Base-by-base conservation (phyloP, 2,113 vertebrate species). In the Lichenostomus cassidix region DNA sequence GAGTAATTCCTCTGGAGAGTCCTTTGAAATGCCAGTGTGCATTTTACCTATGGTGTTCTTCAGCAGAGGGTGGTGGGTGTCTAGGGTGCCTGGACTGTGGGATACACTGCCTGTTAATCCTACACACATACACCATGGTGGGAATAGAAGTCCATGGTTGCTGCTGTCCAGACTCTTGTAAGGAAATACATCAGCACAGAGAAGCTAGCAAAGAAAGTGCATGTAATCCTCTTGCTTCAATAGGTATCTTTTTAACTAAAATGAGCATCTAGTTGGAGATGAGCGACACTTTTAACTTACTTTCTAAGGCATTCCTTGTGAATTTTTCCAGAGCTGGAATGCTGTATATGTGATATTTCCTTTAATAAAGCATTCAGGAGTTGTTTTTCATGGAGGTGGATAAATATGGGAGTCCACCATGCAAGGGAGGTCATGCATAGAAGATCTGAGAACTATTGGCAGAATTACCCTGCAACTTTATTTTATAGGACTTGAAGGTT, bases 21-120 rank as follows among this genome's bases (percentile, higher is more conserved):
- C 42, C 50, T 92, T 85, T 75, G 60, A 79, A 79, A 52, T 46
- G 7, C 12, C 69, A 46, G 25, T 7, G 13, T 62, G 37, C 81
- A 12, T 67, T 78, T 74, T 50, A n/a, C 42, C 25, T 24, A 6
- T 24, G 7, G 18, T 10, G 13, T 65, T 12, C 23, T 58, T 65
- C 33, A 83, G 63, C 60, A 77, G 25, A 1, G 4, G 5, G 6
- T 5, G 2, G 37, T 2, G 13, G 24, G 35, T 73, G 27, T 20
- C 7, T 3, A 2, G 12, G 12, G 16, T 77, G 64, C 25, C 25
- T 0, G 3, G n/a, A 19, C 19, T 33, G 15, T 84, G 31, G 19
- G 42, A 29, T 31, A 33, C 0, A 0, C 27, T 80, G 49, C 6
- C 53, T 71, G 1, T 29, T 73, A 3, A 0, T 41, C 55, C 24